Base-by-base conservation (phyloP, 2,113 vertebrate species). In the Rhodinocichla rosea region DNA sequence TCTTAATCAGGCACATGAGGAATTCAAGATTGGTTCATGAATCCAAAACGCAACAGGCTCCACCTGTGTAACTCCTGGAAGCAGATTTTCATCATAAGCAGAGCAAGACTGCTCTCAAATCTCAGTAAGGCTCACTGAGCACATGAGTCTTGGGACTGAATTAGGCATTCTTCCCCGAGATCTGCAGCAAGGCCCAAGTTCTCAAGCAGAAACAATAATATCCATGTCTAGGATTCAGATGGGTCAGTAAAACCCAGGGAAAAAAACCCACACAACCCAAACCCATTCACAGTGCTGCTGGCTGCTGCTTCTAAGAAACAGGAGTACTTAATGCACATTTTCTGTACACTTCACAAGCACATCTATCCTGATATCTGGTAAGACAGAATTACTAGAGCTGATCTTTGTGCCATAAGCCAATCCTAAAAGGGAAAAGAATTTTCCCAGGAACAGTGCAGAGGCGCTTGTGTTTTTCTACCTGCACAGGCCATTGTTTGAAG, bases 41-140 rank as follows among this genome's bases (percentile, higher is more conserved):
- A 68, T 49, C 56, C 69, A 62, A 89, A 95, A 67, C 0, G 0
- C 64, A 91, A 74, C 33, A 83, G 44, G 52, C 5, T 78, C 39
- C 44, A 39, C 27, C 40, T 26, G 9, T 68, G 40, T 39, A 84
- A 55, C 12, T 26, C 26, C 52, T 59, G 42, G 49, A 90, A 78
- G 33, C 35, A 39, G 19, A 64, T 37, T 55, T 60, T 55, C n/a
- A 70, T 21, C n/a, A 24, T 19, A 63, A 52, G 2, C 68, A 83
- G 35, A 91, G 64, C 45, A 67, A 83, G 76, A 40, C 18, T 53
- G 17, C 28, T 32, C 17, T 50, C 23, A 74, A 80, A 83, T 32
- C 28, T 30, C 87, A 39, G 0, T 44, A 53, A 65, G 26, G 42
- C n/a, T 62, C 3, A 1, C 0, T 11, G 35, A 81, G 45, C 49